A percentile compares a stretch with the other conserved stretches of the same genome.
Evolutionary conservation across 2,797 vertebrate species (phyloP).

Genomic region (Chiroxiphia lanceolata): DNA sequence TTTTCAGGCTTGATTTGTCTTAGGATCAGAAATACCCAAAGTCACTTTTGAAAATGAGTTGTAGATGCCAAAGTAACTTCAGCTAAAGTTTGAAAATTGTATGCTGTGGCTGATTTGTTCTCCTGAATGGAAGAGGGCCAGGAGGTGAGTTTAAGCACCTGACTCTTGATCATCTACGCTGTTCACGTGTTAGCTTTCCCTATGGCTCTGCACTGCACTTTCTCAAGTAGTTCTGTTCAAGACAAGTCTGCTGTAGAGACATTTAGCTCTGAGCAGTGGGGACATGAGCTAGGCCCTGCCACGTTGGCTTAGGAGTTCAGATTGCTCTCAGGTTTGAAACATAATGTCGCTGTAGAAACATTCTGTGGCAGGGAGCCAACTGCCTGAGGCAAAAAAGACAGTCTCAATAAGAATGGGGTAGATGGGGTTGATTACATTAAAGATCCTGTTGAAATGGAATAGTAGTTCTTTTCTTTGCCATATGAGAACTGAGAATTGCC

Average conservation of each 20-base stretch:
- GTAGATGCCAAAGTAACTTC: background rate
- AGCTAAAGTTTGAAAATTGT: background rate
- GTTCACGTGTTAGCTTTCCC: background rate
- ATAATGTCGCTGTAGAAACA: background rate
- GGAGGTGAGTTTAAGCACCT: background rate
- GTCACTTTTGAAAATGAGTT: background rate
- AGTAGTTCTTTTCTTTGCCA: background rate
- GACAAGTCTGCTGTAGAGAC: background rate
- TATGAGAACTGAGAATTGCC: background rate
- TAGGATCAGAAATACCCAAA: background rate
- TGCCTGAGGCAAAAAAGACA: background rate
- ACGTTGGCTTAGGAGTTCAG: background rate
- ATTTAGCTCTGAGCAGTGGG: background rate
- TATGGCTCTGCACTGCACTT: background rate
- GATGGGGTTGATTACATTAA: background rate
- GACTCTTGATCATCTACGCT: background rate
- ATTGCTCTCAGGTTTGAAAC: background rate
- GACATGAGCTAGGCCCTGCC: background rate
- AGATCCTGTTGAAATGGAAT: background rate
- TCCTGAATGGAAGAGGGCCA: background rate
- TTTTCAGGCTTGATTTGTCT: background rate
- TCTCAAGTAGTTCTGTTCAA: background rate
- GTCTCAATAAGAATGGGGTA: background rate
- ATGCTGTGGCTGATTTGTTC: background rate
- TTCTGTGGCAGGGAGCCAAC: background rate